Base-by-base conservation (phyloP, 2,888 invertebrate species). In the Exephanes ischioxanthus region DNA sequence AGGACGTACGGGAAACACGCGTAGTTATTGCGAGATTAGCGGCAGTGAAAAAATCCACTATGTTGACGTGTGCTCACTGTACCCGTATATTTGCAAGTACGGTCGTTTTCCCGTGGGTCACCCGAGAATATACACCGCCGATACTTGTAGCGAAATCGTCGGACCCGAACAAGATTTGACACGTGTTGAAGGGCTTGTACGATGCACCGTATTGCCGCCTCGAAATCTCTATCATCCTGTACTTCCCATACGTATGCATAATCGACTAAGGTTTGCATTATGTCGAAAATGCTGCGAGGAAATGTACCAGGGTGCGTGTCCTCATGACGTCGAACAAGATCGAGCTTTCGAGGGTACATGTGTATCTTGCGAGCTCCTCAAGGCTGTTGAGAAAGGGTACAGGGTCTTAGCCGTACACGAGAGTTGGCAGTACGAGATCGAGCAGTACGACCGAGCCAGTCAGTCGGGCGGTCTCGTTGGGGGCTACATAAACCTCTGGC, bases 281-380 rank as follows among this genome's bases (percentile, higher is more conserved):
- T n/a, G 16, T n/a, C 63, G 63, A 6, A 33, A 9, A 16, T 63
- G 63, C 30, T 63, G 63, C 6, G 63, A 63, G 6, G 26, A 26
- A 2, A 63, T 63, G 30, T 14, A 16, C n/a, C 86, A 87, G 68
- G 41, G 63, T 0, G 11, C n/a, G 22, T 92, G 92, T 80, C 30
- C 30, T 0, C 90, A 90, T 75, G 66, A 58, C 1, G 86, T 7
- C n/a, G 41, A 19, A 6, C 7, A 26, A 7, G 45, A 45, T 9
- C 37, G 67, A 19, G 88, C 37, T 84, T 80, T 63, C n/a, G 26
- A 33, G 63, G 26, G 63, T 0, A 92, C 63, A 14, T 63, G 91
- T 90, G 88, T 91, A 45, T 89, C 90, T 5, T 89, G 89, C 26
- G 92, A 92, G 84, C 67, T 93, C 2, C 55, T 87, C 55, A 88